Evolutionary conservation across 2,888 invertebrate genomes (phyloP).

Genomic region (Sclerodermus sp.): DNA sequence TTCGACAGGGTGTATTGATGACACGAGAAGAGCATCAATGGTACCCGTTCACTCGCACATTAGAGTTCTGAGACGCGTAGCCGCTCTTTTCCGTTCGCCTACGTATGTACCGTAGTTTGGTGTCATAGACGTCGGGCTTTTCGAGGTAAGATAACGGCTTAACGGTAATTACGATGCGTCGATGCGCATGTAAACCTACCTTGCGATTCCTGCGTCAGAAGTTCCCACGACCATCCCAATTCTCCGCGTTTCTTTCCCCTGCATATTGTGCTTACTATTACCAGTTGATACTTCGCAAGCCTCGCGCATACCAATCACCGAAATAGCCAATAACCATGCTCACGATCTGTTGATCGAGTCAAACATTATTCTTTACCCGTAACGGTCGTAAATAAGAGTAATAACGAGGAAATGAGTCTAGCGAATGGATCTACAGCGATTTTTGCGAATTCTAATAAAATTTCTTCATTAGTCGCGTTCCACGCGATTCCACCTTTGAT

Average conservation of each 20-base stretch:
- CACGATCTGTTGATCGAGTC: too few species aligned
- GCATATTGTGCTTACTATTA: slow-evolving; percentile 1
- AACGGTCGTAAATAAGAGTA: too few species aligned
- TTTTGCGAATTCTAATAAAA: too few species aligned
- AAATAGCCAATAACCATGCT: neutral
- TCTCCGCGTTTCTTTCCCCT: neutral
- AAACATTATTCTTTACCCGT: too few species aligned
- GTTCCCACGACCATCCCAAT: slow-evolving; percentile 6
- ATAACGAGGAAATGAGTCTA: too few species aligned
- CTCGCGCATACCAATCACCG: neutral
- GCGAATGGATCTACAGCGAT: too few species aligned
- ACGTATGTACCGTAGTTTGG: slow-evolving; percentile 6
- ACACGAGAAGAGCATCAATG: too few species aligned
- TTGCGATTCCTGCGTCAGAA: neutral
- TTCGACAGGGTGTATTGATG: too few species aligned
- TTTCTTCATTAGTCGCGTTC: neutral
- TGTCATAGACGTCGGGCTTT: slow-evolving; percentile 2
- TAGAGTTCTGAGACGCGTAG: too few species aligned
- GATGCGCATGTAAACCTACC: neutral
- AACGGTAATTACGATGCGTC: slow-evolving; percentile 1
- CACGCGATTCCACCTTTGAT: neutral
- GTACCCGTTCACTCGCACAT: too few species aligned
- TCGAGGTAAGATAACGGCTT: slow-evolving; percentile 9
- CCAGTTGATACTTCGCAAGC: neutral
- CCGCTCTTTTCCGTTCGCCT: neutral